Evolutionary conservation across 2,113 vertebrate genomes (phyloP).

Genomic region (Tragulus kanchil): DNA sequence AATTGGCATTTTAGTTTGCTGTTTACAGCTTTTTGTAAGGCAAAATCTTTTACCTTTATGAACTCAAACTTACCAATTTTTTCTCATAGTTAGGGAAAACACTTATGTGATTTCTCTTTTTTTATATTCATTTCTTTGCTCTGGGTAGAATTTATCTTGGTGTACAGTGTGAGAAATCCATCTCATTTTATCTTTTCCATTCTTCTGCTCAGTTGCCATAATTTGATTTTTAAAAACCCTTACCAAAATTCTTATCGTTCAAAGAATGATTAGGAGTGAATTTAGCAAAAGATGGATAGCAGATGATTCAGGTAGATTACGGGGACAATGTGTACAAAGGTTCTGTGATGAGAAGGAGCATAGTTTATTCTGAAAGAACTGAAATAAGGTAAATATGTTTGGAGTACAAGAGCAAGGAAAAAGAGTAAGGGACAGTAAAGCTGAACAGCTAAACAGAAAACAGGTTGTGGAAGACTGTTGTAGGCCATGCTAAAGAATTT

Average conservation of each 20-base stretch:
- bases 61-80: background rate
- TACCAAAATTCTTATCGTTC: no score
- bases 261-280: background rate
- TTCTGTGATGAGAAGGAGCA: background rate
- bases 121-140: background rate
- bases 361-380: background rate
- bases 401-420: background rate
- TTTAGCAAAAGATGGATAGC: background rate
- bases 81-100: background rate
- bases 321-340: background rate
- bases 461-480: background rate
- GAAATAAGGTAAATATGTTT: background rate
- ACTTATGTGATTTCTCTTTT: background rate
- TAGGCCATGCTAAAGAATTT: background rate
- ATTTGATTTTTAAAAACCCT: background rate
- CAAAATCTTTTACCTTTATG: background rate
- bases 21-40: background rate
- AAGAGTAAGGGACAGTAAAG: background rate
- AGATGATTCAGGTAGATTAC: background rate
- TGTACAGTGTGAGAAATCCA: background rate
- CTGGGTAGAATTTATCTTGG: background rate
- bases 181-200: background rate
- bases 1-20: background rate
- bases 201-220: background rate
- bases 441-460: background rate